Conservation (phyloP, 2,888 invertebrate genomes). For the Carcina quercana region DNA sequence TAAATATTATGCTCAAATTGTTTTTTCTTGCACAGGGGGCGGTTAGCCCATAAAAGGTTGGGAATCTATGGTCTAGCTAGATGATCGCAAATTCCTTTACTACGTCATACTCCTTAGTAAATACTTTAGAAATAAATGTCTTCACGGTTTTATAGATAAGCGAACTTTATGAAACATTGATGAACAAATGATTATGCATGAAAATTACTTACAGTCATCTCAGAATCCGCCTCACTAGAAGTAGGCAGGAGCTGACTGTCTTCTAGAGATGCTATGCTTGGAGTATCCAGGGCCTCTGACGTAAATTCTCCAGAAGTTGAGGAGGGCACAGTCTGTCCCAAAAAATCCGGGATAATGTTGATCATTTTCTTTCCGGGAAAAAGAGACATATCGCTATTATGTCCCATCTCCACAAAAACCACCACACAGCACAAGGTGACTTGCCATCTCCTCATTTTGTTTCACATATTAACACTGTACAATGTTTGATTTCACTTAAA, state of each 20-base stretch:
- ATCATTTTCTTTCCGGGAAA: slow-evolving; percentile 32
- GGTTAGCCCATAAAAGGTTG: too few relatives aligned
- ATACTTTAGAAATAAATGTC: too few relatives aligned
- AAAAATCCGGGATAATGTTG: slow-evolving; percentile 32
- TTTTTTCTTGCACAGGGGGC: too few relatives aligned
- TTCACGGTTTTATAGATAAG: too few relatives aligned
- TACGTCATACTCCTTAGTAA: too few relatives aligned
- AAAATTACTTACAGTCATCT: too few relatives aligned
- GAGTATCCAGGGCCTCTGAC: slow-evolving; percentile 3
- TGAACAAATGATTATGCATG: too few relatives aligned
- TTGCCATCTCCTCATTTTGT: slow-evolving; percentile 39
- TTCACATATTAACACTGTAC: slow-evolving; percentile 19
- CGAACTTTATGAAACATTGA: too few relatives aligned
- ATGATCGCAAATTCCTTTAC: too few relatives aligned
- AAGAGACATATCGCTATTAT: slow-evolving; percentile 23
- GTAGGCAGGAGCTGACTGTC: slow-evolving; percentile 8
- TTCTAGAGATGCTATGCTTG: slow-evolving; percentile 5
- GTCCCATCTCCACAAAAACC: slow-evolving; percentile 23
- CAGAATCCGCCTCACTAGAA: slow-evolving; percentile 6
- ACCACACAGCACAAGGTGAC: slow-evolving; percentile 28
- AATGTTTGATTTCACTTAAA: too few relatives aligned
- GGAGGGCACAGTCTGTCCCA: slow-evolving; percentile 21
- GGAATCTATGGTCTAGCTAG: too few relatives aligned
- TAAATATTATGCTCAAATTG: too few relatives aligned
- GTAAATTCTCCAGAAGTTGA: slow-evolving; percentile 4